phyloP scores from a whole-genome alignment of 2,888 invertebrate species.

The Euproctis similis region DNA sequence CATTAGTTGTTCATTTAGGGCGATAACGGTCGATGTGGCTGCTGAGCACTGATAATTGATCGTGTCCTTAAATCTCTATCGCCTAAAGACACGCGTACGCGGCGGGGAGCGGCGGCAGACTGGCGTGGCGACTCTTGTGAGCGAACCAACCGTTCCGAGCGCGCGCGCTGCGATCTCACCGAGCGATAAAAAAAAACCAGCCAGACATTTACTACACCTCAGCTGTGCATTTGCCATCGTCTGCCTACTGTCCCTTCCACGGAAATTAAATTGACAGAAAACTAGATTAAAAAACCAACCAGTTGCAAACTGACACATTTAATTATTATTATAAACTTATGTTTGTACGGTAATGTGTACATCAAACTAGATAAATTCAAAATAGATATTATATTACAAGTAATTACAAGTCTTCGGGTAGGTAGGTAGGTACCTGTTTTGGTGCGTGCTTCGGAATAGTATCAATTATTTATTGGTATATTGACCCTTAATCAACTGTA shows the following conservation, averaged over 20 bases:
- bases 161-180: constrained; percentile 64
- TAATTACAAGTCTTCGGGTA: no score
- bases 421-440: constrained; percentile 8
- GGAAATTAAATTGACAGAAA: constrained; percentile 41
- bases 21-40: constrained; percentile 63
- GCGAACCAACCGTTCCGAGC: no score
- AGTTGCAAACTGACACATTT: no score
- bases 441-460: constrained; percentile 6
- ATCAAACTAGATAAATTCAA: no score
- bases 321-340: no score
- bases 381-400: no score
- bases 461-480: constrained; percentile 1
- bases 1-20: constrained; percentile 70
- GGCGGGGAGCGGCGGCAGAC: constrained; percentile 59
- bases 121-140: constrained; percentile 29
- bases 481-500: neutral
- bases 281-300: no score
- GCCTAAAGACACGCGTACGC: constrained; percentile 44
- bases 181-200: no score
- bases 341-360: no score
- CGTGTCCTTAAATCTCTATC: constrained; percentile 15
- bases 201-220: no score
- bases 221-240: constrained; percentile 34
- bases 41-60: constrained; percentile 24
- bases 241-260: constrained; percentile 35